phyloP scores from a whole-genome alignment of 2,888 invertebrate species.

The Lithophane semibrunnea region DNA sequence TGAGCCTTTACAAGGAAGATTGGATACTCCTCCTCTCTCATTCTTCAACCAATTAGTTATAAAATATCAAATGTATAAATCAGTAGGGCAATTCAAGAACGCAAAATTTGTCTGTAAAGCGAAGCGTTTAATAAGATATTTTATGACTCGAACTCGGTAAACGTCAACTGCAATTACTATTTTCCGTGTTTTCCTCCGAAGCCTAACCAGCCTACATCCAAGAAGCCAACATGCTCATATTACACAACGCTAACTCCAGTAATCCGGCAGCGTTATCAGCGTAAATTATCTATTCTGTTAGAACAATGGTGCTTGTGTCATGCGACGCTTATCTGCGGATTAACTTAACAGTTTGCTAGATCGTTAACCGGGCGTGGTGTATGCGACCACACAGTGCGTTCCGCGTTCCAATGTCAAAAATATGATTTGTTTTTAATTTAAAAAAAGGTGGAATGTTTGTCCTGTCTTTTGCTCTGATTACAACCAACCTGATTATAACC shows the following conservation, averaged over 20 bases:
- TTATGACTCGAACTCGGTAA: not conserved
- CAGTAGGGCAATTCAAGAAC: not conserved
- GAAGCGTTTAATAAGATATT: not conserved
- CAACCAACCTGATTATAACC: too few relatives aligned
- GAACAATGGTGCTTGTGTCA: conserved; percentile 74
- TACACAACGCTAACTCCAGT: conserved; percentile 65
- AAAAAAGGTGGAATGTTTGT: not conserved
- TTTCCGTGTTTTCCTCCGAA: conserved; percentile 14
- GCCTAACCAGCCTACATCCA: conserved; percentile 33
- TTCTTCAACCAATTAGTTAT: not conserved
- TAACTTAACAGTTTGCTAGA: conserved; percentile 73
- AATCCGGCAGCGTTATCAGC: conserved; percentile 72
- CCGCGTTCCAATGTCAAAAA: conserved; percentile 70
- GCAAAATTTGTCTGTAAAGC: not conserved
- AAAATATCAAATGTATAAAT: not conserved
- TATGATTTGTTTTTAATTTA: conserved; percentile 1
- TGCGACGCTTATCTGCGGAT: conserved; percentile 72
- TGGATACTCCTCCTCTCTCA: not conserved
- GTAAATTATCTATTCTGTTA: conserved; percentile 80
- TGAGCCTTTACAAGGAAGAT: too few relatives aligned
- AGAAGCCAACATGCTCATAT: conserved; percentile 54
- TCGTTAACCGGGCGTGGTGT: conserved; percentile 66
- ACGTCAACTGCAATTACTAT: not conserved
- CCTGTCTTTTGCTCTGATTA: not conserved
- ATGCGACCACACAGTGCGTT: conserved; percentile 76